A percentile compares a stretch with the other conserved stretches of the same genome.
phyloP scores from a whole-genome alignment of 2,888 invertebrate genomes.

The Xanthorhoe spadicearia region DNA sequence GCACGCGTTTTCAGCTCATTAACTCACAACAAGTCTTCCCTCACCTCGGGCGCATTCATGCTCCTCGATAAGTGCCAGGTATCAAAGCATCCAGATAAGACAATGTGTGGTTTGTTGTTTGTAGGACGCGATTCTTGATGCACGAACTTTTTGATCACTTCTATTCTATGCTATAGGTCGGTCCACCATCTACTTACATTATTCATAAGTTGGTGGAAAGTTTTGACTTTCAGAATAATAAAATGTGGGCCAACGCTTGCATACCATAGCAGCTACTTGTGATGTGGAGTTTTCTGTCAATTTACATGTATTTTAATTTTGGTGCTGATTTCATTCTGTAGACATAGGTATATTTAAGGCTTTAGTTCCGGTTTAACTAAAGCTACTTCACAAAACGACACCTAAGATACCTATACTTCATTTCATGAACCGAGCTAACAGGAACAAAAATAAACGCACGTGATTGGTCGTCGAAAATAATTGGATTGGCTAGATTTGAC shows the following conservation, averaged over 20 bases:
- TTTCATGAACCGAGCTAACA: too few relatives aligned
- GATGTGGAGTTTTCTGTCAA: constrained; percentile 47
- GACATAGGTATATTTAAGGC: too few relatives aligned
- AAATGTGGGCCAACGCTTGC: constrained; percentile 67
- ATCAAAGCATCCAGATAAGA: background rate
- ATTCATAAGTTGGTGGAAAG: constrained; percentile 68
- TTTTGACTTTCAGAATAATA: constrained; percentile 66
- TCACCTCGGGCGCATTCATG: constrained; percentile 1
- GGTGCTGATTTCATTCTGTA: background rate
- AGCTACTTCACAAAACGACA: too few relatives aligned
- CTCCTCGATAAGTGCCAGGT: background rate
- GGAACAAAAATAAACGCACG: too few relatives aligned
- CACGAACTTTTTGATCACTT: background rate
- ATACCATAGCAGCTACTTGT: constrained; percentile 40
- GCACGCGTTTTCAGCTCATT: constrained; percentile 67
- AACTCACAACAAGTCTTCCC: constrained; percentile 49
- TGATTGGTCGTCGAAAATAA: too few relatives aligned
- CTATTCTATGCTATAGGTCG: background rate
- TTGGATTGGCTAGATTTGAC: too few relatives aligned
- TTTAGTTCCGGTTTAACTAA: too few relatives aligned
- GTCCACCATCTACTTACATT: constrained; percentile 44
- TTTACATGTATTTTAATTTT: constrained; percentile 60
- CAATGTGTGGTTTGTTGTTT: background rate
- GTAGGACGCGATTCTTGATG: background rate
- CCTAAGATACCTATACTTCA: too few relatives aligned